A percentile compares a stretch with the other conserved stretches of the same genome.
phyloP scores from a whole-genome alignment of 1,140 invertebrate genomes.

The Arctopsyche grandis region DNA sequence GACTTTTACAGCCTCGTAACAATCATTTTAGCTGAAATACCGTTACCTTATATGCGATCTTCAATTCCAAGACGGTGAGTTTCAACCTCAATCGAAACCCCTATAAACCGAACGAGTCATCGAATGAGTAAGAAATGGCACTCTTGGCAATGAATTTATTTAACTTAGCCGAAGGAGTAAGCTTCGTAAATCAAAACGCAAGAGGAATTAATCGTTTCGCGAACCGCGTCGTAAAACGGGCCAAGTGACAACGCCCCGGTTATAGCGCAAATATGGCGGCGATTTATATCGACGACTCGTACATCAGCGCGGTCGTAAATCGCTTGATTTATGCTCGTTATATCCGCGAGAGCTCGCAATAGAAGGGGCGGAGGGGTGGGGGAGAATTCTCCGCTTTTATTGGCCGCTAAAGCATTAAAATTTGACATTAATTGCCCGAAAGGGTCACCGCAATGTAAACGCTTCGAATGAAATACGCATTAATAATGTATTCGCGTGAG shows the following conservation, averaged over 20 bases:
- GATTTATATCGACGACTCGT: slow-evolving; percentile 15
- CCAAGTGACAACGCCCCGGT: not conserved
- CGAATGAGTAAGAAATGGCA: too few species aligned
- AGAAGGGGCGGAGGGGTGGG: not conserved
- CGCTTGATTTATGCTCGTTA: slow-evolving; percentile 36
- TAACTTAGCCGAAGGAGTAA: too few species aligned
- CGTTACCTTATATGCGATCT: too few species aligned
- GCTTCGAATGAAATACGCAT: slow-evolving; percentile 27
- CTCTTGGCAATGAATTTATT: too few species aligned
- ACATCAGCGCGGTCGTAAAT: slow-evolving; percentile 40
- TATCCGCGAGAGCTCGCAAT: not conserved
- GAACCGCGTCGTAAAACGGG: too few species aligned
- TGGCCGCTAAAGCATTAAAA: slow-evolving; percentile 27
- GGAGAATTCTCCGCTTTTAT: slow-evolving; percentile 12
- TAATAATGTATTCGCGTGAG: slow-evolving; percentile 15
- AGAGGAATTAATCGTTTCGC: too few species aligned
- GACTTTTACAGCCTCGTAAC: too few species aligned
- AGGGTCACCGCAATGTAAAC: slow-evolving; percentile 14
- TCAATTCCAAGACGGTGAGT: too few species aligned
- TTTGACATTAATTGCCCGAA: slow-evolving; percentile 36
- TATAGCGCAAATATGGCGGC: slow-evolving; percentile 6
- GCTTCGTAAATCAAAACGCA: too few species aligned
- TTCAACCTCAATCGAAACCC: too few species aligned
- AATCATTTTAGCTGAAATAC: too few species aligned
- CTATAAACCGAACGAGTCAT: too few species aligned